Conservation (phyloP, 2,888 invertebrate species). For the Chironomus tentans region DNA sequence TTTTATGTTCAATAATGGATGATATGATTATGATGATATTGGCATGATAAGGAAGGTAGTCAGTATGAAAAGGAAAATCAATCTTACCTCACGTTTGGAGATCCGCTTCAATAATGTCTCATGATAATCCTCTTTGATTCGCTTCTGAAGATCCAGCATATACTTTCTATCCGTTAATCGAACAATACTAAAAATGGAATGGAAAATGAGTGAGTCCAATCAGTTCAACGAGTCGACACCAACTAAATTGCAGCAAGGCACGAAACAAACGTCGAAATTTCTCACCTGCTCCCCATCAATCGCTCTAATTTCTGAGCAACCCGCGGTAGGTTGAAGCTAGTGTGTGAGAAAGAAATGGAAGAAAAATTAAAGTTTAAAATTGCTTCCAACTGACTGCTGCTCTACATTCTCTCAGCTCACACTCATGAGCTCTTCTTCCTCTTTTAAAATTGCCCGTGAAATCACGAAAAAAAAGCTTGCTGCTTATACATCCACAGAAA, state of each 20-base stretch:
- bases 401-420: not conserved
- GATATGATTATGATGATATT: not conserved
- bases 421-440: too few relatives aligned
- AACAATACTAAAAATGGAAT: conserved; percentile 44
- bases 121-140: conserved; percentile 52
- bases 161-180: conserved; percentile 54
- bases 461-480: not conserved
- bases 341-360: not conserved
- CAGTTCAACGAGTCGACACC: not conserved
- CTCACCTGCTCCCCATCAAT: conserved; percentile 38
- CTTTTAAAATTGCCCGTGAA: not conserved
- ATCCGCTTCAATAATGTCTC: conserved; percentile 49
- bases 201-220: not conserved
- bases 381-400: not conserved
- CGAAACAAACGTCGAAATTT: not conserved
- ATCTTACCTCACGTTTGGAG: conserved; percentile 47
- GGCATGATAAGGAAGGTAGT: not conserved
- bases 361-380: not conserved
- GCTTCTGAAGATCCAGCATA: conserved; percentile 51
- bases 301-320: conserved; percentile 41
- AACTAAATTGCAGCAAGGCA: not conserved
- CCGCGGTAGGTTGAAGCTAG: conserved; percentile 41
- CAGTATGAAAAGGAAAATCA: not conserved
- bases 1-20: not conserved
- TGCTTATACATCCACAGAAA: not conserved